Evolutionary conservation across 2,888 invertebrate genomes (phyloP), one percentile per base, ranked within the genome.

Genomic region (Helicoverpa assulta): DNA sequence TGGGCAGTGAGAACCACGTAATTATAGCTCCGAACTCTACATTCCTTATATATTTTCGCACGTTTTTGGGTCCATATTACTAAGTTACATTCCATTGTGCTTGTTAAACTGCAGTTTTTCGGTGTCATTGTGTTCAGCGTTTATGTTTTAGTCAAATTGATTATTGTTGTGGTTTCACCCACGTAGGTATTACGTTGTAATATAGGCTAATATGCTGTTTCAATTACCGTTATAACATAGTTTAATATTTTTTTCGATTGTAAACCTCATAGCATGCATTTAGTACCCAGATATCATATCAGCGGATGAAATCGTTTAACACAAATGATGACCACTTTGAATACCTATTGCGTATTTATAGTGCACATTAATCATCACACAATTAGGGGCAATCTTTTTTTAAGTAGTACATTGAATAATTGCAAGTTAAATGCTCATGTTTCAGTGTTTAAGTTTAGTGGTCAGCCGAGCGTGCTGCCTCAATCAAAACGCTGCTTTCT

Each of bases 401-500:
- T 69, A 60, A 66, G 69, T 70, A 47, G 55, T 29, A 67, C 64
- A 73, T 75, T 67, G 19, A 73, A 72, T 77, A 75, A 81, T 73
- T 76, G 66, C 61, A 62, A 54, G n/a, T 63, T 63, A 59, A 72
- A 68, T 47, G 52, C 64, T 56, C 60, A 54, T 66, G 57, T 79
- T 74, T 80, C 59, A 57, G 57, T 77, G 60, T 71, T 83, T 80
- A 78, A 77, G 59, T 71, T 83, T 80, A 77, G 78, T 70, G 78
- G 16, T 55, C 81, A 81, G 43, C 81, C 76, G 37, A 73, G 76
- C 70, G 79, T 81, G 78, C 69, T 63, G 63, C 65, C 67, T 70
- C 59, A 50, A 70, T 67, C 63, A 76, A 79, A 76, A 69, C 40
- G 18, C 62, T 72, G 82, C 83, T 89, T 88, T 89, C 89, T 85